These are phyloP conservation scores for Sinosuthora webbiana DNA, from an alignment of 2,113 vertebrate species.

Conservation along the genomic window DNA sequence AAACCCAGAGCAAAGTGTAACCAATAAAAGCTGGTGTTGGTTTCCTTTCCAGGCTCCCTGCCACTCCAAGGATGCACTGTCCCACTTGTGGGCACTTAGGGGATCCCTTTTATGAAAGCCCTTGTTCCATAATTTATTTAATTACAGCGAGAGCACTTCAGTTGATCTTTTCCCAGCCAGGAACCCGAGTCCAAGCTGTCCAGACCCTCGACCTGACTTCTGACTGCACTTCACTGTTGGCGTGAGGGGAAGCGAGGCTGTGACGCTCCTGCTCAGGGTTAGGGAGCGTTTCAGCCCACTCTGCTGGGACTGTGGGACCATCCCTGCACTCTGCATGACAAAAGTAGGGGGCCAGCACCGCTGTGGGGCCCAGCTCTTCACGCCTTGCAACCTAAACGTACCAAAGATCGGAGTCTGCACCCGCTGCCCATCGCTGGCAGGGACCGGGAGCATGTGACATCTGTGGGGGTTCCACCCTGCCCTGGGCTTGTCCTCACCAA, in stretches of 20 bases:
- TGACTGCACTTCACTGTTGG: not conserved
- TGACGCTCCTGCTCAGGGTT: not conserved
- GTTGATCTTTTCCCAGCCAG: not conserved
- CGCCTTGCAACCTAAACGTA: not conserved
- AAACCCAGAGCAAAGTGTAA: not conserved
- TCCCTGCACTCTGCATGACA: not conserved
- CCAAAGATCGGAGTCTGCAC: slow-evolving; percentile 15
- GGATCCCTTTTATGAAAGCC: not conserved
- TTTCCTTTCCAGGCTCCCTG: not conserved
- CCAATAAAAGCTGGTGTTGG: not conserved
- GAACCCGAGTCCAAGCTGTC: not conserved
- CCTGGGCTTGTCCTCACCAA: slow-evolving; percentile 10
- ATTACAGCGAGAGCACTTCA: slow-evolving; percentile 14
- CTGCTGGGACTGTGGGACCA: not conserved
- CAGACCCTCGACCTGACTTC: not conserved
- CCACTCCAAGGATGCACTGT: not conserved
- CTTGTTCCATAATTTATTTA: slow-evolving; percentile 13
- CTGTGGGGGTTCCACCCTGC: not conserved
- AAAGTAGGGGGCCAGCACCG: not conserved
- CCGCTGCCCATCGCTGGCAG: not conserved
- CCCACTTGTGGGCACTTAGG: not conserved
- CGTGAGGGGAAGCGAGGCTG: not conserved
- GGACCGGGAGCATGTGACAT: not conserved
- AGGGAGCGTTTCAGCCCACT: not conserved
- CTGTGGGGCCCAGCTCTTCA: not conserved